Evolutionary conservation across 2,113 vertebrate species (phyloP).

Genomic region (Drymodes brunneopygia): DNA sequence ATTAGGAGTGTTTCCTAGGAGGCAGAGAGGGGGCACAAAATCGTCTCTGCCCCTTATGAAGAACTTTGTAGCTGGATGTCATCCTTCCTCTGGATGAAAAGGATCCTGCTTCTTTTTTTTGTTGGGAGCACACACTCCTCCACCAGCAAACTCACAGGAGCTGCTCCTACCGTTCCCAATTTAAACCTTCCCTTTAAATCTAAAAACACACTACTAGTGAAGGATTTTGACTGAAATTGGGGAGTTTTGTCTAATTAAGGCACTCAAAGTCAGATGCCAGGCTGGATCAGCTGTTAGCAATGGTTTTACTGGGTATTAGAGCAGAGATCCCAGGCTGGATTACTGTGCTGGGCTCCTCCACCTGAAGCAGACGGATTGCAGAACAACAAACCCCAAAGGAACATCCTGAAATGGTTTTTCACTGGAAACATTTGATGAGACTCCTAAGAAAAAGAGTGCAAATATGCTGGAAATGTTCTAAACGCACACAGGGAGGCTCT

Average conservation of each 20-base stretch:
- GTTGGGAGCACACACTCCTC: background rate
- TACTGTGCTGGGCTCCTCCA: background rate
- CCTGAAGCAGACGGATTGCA: background rate
- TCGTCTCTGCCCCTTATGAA: background rate
- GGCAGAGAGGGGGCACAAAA: background rate
- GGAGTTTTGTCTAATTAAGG: background rate
- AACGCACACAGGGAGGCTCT: rapidly evolving
- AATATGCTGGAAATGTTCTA: background rate
- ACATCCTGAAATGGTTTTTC: background rate
- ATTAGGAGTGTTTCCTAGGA: background rate
- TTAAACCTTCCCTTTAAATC: background rate
- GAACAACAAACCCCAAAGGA: background rate
- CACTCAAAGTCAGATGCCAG: background rate
- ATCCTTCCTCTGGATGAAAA: background rate
- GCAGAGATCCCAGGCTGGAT: background rate
- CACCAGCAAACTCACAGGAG: background rate
- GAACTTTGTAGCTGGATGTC: background rate
- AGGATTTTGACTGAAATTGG: background rate
- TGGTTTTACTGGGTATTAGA: background rate
- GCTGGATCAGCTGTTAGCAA: background rate
- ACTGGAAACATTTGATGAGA: background rate
- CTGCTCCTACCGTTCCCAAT: background rate
- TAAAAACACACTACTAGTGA: background rate
- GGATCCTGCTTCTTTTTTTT: background rate
- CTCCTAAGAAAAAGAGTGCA: background rate